Evolutionary conservation across 2,888 invertebrate genomes (phyloP).

Genomic region (Cheilosia scutellata): DNA sequence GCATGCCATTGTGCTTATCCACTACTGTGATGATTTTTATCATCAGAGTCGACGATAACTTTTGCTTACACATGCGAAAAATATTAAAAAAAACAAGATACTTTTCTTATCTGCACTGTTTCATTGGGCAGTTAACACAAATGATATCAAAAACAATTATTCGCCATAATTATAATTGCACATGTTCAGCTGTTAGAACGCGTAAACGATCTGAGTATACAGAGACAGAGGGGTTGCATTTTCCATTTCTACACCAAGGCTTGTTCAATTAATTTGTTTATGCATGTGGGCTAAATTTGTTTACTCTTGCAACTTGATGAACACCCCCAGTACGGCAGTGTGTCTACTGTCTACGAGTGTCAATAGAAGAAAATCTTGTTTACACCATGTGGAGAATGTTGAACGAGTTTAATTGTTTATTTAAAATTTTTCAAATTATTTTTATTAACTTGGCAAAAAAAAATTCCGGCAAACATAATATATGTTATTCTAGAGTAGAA

Average conservation of each 20-base stretch:
- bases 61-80: constrained; percentile 13
- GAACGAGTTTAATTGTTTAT: constrained; percentile 41
- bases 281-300: constrained; percentile 21
- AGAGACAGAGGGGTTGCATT: constrained; percentile 13
- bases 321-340: neutral
- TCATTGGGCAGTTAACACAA: constrained; percentile 30
- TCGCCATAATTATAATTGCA: constrained; percentile 42
- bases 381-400: constrained; percentile 2
- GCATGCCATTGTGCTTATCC: constrained; percentile 60
- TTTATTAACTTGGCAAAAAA: constrained; percentile 17
- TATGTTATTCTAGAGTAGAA: constrained; percentile 1
- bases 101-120: constrained; percentile 46
- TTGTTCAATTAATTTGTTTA: constrained; percentile 57
- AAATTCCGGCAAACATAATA: neutral
- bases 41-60: constrained; percentile 45
- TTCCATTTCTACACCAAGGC: constrained; percentile 48
- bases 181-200: constrained; percentile 40
- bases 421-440: constrained; percentile 9
- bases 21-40: constrained; percentile 56
- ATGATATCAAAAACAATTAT: constrained; percentile 36
- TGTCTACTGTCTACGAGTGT: constrained; percentile 13
- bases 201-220: constrained; percentile 16
- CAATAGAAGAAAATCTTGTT: constrained; percentile 21
- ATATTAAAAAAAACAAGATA: neutral
- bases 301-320: constrained; percentile 16